Conservation (phyloP, 2,113 vertebrate species). For the Dasyprocta punctata region DNA sequence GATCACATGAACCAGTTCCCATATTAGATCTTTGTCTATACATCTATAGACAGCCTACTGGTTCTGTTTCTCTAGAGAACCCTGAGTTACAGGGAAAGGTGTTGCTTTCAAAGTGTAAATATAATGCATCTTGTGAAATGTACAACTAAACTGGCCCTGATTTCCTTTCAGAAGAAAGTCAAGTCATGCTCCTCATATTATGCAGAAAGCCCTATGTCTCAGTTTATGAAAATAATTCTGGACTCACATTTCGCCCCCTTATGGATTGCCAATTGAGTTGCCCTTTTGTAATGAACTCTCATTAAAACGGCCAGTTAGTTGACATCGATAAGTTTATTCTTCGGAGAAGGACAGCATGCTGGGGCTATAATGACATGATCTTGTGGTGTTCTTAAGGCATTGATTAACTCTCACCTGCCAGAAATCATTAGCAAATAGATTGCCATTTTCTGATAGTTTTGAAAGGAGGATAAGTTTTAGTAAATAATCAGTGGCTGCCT, state of each 20-base stretch:
- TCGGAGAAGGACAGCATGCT: constrained; percentile 7
- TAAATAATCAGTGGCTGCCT: constrained; percentile 70
- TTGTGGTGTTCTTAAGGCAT: constrained; percentile 55
- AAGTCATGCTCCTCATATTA: not conserved
- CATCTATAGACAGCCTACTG: not conserved
- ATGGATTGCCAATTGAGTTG: not conserved
- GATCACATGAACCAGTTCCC: not conserved
- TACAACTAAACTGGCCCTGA: too few species aligned
- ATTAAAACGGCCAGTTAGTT: constrained; percentile 67
- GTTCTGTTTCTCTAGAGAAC: not conserved
- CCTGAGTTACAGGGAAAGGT: not conserved
- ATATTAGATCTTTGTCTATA: not conserved
- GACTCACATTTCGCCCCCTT: not conserved
- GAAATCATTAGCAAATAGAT: constrained; percentile 69
- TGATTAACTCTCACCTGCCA: constrained; percentile 74
- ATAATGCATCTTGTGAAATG: not conserved
- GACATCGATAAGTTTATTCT: constrained; percentile 60
- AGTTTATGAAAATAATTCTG: constrained; percentile 27
- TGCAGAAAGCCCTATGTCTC: not conserved
- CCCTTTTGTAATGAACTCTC: constrained; percentile 61
- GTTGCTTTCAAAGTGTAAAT: not conserved
- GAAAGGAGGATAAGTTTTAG: constrained; percentile 64
- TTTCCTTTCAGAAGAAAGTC: not conserved
- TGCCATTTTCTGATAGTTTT: constrained; percentile 75
- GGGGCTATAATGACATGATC: not conserved